A percentile compares a stretch with the other conserved stretches of the same genome.
phyloP scores from a whole-genome alignment of 2,888 invertebrate species.

The Melinopterus prodromus region DNA sequence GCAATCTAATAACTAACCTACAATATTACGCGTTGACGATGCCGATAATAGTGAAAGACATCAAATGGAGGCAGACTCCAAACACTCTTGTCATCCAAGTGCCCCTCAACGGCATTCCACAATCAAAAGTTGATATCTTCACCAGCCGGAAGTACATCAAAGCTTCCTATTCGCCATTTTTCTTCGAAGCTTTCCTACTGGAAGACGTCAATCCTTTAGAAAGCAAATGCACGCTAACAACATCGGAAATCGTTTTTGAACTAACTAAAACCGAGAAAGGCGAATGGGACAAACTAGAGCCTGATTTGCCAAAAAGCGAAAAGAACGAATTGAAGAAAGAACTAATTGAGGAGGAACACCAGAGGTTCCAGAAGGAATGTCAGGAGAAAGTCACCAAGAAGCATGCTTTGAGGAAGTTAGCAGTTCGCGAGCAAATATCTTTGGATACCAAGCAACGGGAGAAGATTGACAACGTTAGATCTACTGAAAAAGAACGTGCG shows the following conservation, averaged over 20 bases:
- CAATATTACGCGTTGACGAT: constrained; percentile 57
- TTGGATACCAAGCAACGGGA: constrained; percentile 67
- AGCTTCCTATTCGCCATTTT: constrained; percentile 74
- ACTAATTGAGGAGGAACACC: constrained; percentile 66
- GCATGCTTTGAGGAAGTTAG: constrained; percentile 66
- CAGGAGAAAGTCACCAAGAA: constrained; percentile 65
- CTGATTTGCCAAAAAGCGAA: constrained; percentile 65
- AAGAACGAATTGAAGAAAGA: constrained; percentile 66
- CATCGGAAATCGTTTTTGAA: constrained; percentile 71
- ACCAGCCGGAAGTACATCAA: constrained; percentile 76
- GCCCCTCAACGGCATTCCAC: constrained; percentile 69
- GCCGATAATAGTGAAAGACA: constrained; percentile 81
- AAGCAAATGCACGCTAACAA: constrained; percentile 72
- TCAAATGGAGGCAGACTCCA: constrained; percentile 77
- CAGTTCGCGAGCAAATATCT: constrained; percentile 68
- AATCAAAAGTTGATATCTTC: constrained; percentile 74
- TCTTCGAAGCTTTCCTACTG: constrained; percentile 78
- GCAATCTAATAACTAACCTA: constrained; percentile 13
- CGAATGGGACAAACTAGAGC: constrained; percentile 68
- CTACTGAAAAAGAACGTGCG: constrained; percentile 69
- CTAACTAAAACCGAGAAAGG: constrained; percentile 67
- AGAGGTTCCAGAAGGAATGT: constrained; percentile 63
- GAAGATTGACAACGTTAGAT: constrained; percentile 70
- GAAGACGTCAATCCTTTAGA: constrained; percentile 67
- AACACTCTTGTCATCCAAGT: constrained; percentile 70